These are phyloP conservation scores for Chrysotoxum bicinctum DNA, from an alignment of 2,888 invertebrate genomes.

Conservation along the genomic window DNA sequence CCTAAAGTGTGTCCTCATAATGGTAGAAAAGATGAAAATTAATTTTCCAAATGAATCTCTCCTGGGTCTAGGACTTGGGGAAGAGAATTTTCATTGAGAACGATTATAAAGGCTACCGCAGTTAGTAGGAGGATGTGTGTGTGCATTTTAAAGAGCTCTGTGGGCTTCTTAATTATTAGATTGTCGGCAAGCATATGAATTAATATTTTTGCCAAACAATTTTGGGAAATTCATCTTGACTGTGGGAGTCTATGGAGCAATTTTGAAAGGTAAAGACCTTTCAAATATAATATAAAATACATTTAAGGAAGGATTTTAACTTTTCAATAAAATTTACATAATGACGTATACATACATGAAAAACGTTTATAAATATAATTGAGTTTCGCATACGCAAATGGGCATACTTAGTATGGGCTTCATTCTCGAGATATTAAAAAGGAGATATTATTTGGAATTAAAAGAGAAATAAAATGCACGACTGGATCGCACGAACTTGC, in stretches of 20 bases:
- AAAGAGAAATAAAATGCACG: no score
- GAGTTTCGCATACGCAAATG: neutral
- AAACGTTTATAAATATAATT: neutral
- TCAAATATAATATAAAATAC: neutral
- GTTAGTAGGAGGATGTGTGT: conserved; percentile 22
- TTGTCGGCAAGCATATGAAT: conserved; percentile 19
- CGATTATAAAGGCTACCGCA: neutral
- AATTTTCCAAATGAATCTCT: conserved; percentile 56
- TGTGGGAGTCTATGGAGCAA: neutral
- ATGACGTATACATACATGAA: neutral
- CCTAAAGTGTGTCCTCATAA: conserved; percentile 33
- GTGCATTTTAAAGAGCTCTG: conserved; percentile 26
- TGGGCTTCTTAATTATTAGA: conserved; percentile 47
- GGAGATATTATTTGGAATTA: no score
- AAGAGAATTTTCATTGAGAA: conserved; percentile 26
- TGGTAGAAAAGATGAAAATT: conserved; percentile 45
- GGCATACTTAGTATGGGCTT: neutral
- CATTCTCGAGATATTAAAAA: no score
- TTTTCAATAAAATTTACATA: neutral
- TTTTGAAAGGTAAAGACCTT: neutral
- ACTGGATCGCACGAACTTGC: no score
- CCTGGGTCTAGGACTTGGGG: neutral
- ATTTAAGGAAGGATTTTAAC: neutral
- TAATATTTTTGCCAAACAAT: conserved; percentile 1
- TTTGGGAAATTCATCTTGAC: neutral